These are phyloP conservation scores for Nomada fabriciana DNA, from an alignment of 2,888 invertebrate species.

Conservation along the genomic window DNA sequence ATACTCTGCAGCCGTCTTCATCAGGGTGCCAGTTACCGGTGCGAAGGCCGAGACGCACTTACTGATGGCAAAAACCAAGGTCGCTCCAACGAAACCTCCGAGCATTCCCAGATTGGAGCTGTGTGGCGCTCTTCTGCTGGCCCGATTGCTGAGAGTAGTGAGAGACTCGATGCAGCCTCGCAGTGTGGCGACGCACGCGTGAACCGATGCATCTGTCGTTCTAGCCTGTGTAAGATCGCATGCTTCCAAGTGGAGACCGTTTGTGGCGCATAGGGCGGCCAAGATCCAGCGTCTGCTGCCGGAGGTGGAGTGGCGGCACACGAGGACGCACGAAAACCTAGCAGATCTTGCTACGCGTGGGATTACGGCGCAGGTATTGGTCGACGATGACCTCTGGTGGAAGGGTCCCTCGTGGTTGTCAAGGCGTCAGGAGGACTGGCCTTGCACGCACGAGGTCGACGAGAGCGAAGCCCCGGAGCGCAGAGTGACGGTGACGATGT, in stretches of 20 bases:
- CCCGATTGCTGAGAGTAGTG: not conserved
- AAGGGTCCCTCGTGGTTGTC: not conserved
- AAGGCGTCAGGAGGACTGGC: too few species aligned
- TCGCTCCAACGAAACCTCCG: not conserved
- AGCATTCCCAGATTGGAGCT: not conserved
- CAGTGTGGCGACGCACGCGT: not conserved
- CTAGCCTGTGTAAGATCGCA: not conserved
- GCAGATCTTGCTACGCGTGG: not conserved
- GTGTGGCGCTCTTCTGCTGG: not conserved
- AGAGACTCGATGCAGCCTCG: not conserved
- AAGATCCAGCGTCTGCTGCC: not conserved
- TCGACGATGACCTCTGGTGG: not conserved
- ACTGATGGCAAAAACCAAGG: not conserved
- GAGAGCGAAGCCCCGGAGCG: too few species aligned
- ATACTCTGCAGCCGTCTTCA: not conserved
- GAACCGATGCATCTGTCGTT: constrained; percentile 6
- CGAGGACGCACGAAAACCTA: not conserved
- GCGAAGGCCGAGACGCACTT: not conserved
- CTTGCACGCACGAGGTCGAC: too few species aligned
- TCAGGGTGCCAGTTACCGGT: not conserved
- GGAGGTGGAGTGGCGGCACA: not conserved
- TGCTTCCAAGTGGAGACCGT: constrained; percentile 1
- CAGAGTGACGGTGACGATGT: too few species aligned
- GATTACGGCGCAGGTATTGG: not conserved
- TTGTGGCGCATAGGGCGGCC: not conserved